Evolutionary conservation across 2,113 vertebrate genomes (phyloP), one percentile per base, ranked within the genome.

Genomic region (Mustela nigripes): DNA sequence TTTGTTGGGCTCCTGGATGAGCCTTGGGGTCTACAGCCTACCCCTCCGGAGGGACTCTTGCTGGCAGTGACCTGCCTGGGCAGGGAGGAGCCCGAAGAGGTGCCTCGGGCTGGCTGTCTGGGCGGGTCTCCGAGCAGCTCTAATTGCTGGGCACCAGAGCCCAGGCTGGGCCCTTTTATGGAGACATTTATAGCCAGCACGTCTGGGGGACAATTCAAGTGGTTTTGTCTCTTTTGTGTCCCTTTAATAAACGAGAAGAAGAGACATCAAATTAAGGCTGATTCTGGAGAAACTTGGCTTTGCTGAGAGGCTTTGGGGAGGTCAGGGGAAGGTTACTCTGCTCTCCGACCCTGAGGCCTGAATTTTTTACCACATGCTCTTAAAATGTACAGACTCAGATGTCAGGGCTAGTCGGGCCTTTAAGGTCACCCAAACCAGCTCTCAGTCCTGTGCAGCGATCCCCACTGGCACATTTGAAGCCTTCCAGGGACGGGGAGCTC

Each of bases 221-320:
- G 97, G 98, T 98, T 98, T 98, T 97, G 88, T 96, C 81, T 97
- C 87, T 96, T 96, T 96, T 95, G 97, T 97, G 91, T 97, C 97
- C 98, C 98, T 98, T 97, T 98, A 98, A 98, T 98, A 98, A 98
- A 83, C 92, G 71, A 97, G 76, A 65, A 83, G 95, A 89, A 89
- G 53, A 97, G 97, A 96, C 98, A 96, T 97, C 92, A 95, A 98
- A 98, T 98, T 98, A 98, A 95, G 95, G 97, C 90, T 74, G 97
- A 76, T 96, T 90, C 95, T 91, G 84, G 84, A 88, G 88, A 95
- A 91, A 96, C 60, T 85, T 98, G 98, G 97, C 95, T 87, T 88
- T 56, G 28, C 95, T 2, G 26, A 0, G 18, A 80, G 58, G 91
- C 81, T 67, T 82, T 28, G 56, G 84, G 87, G 89, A 98, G 98